Evolutionary conservation across 2,113 vertebrate species (phyloP), one percentile per base, ranked within the genome.

Genomic region (Cranoglanis bouderius): DNA sequence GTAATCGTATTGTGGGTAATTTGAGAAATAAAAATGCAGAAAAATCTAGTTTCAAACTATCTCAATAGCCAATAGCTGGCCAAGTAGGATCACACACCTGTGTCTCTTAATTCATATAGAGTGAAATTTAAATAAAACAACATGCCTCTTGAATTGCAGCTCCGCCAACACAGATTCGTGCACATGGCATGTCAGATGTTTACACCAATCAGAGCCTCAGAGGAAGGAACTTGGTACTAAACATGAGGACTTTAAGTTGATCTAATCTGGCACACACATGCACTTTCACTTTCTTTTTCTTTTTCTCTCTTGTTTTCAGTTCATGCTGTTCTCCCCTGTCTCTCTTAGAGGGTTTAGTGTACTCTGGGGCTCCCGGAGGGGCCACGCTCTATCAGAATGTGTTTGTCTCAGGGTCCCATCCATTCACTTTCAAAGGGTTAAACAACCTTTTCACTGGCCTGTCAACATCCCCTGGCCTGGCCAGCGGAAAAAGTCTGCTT

Each of bases 381-480:
- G 95, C 97, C 65, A 97, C 35, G 97, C 95, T 97, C 97, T 97
- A 97, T 98, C 97, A 97, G 97, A 98, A 97, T 96, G 96, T 95
- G 94, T 98, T 98, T 97, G 97, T 97, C 96, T 97, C 94, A 91
- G 82, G 94, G 94, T 94, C 93, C 95, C 96, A 26, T 96, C 97
- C 95, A 96, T 98, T 97, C 97, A 97, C 94, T 97, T 98, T 97
- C 97, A 98, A 99, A 98, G 97, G 97, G 97, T 99, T 99, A 99
- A 99, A 98, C 98, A 98, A 97, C 97, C 98, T 97, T 98, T 99
- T 99, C 98, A 98, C 95, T 93, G 94, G 96, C 96, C 97, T 98
- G 98, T 98, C 98, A 98, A 96, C 96, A 96, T 97, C 95, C 96
- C 93, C 94, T 95, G 96, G 95, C 96, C 96, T 2, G 55, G 91